Evolutionary conservation across 2,888 invertebrate species (phyloP), one percentile per base, ranked within the genome.

Genomic region (Caenorhabditis sp.): DNA sequence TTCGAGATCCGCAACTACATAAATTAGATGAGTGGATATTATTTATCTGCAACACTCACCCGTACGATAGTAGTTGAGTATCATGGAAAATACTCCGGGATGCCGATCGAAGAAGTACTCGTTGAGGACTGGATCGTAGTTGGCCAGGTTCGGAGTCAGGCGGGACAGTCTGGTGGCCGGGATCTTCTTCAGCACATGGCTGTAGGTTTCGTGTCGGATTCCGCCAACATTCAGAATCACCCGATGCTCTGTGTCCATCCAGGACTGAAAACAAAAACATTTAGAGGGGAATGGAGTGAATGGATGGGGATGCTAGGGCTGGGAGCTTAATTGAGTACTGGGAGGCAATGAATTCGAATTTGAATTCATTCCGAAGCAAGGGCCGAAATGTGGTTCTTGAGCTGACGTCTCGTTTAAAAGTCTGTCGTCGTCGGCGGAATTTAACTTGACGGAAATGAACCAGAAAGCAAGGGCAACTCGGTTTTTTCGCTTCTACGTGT

Each of bases 51-150:
- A 9, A 61, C 6, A 58, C 55, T 65, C 13, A 87, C 90, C 90
- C 40, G 91, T 91, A 40, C 91, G 90, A 94, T 98, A 98, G 93
- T 98, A 98, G 93, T 98, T 98, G 88, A 96, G 94, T 88, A 95
- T 95, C 93, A 96, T 96, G 32, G 95, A 95, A 92, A 96, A 96
- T 13, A 96, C 96, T n/a, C 96, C 96, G 4, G 96, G 96, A 93
- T 96, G 96, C 61, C 95, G 94, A 93, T 97, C 98, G 94, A 99
- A 99, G 94, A 99, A 99, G 94, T 98, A 99, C 94, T 99, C 98
- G 93, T 99, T 98, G 91, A 98, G 95, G 92, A 98, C 96, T 53
- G 98, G 97, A 94, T 99, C 98, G 94, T 98, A 99, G 94, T 98
- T 99, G 92, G 97, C 98, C 91, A 98, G 94, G 53, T 97, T 97